Percentiles rank a stretch among this genome's conserved stretches.
These are phyloP conservation scores for Rapana venosa DNA, from an alignment of 2,888 invertebrate genomes.

Conservation along the genomic window DNA sequence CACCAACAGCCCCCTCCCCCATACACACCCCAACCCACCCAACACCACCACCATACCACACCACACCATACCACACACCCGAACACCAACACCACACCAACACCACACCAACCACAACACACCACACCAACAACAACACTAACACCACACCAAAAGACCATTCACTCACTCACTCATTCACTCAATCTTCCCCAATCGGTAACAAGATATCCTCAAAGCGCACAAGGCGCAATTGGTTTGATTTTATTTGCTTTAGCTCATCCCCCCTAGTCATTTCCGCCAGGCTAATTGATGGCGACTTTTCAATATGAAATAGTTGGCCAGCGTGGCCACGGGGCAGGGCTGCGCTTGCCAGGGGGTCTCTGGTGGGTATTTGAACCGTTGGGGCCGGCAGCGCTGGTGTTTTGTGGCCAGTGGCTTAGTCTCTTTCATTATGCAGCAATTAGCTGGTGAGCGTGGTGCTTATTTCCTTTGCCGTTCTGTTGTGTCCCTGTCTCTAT, in stretches of 20 bases:
- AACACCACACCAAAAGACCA: neutral
- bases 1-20: neutral
- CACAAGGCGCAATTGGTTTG: slow-evolving; percentile 43
- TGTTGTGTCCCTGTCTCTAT: neutral
- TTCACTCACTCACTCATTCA: slow-evolving; percentile 1
- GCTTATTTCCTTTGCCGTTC: neutral
- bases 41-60: neutral
- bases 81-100: neutral
- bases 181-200: neutral
- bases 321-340: neutral
- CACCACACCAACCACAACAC: neutral
- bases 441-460: neutral
- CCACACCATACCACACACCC: neutral
- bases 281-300: slow-evolving; percentile 48
- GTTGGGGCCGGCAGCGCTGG: neutral
- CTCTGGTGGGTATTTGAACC: slow-evolving; percentile 33
- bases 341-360: neutral
- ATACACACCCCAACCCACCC: neutral
- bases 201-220: slow-evolving; percentile 46
- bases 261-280: slow-evolving; percentile 36
- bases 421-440: slow-evolving; percentile 10
- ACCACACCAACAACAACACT: too few relatives aligned
- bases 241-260: slow-evolving; percentile 50
- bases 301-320: slow-evolving; percentile 49
- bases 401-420: neutral